A percentile compares a stretch with the other conserved stretches of the same genome.
phyloP scores from a whole-genome alignment of 1,140 invertebrate genomes.

The Bilobella aurantiaca region DNA sequence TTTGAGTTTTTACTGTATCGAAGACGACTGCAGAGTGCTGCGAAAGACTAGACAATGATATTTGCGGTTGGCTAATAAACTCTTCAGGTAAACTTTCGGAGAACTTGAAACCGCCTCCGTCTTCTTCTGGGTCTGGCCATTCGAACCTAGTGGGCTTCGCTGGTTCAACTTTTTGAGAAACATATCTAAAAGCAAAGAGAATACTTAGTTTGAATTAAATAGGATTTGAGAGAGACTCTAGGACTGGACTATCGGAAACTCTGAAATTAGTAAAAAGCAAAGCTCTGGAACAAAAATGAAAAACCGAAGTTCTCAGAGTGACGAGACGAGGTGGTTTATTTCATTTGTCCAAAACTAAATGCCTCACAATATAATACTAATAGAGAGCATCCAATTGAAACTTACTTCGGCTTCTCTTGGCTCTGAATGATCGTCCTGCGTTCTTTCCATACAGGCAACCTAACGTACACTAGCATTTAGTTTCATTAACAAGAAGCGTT shows the following conservation, averaged over 20 bases:
- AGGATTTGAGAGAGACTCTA: neutral
- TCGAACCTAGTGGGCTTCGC: conserved; percentile 51
- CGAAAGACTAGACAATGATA: neutral
- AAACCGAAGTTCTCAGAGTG: too few relatives aligned
- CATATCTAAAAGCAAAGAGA: conserved; percentile 15
- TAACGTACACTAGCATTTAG: too few relatives aligned
- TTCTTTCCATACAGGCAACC: conserved; percentile 49
- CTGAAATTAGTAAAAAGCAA: too few relatives aligned
- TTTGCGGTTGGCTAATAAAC: neutral
- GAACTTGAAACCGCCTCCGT: neutral
- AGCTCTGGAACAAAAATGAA: too few relatives aligned
- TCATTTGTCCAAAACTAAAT: too few relatives aligned
- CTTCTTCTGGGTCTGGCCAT: conserved; percentile 32
- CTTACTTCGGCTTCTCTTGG: neutral
- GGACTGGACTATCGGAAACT: too few relatives aligned
- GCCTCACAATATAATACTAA: too few relatives aligned
- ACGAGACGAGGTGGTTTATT: too few relatives aligned
- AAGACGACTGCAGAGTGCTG: conserved; percentile 32
- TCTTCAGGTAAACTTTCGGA: neutral
- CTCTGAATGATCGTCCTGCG: conserved; percentile 38
- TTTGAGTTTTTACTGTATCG: conserved; percentile 32
- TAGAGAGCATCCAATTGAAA: too few relatives aligned
- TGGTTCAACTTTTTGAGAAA: conserved; percentile 39
- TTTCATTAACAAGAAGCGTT: too few relatives aligned
- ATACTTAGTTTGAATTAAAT: neutral